Percentiles rank a stretch among this genome's conserved stretches.
Conservation (phyloP, 2,888 invertebrate genomes). For the Celastrina argiolus region DNA sequence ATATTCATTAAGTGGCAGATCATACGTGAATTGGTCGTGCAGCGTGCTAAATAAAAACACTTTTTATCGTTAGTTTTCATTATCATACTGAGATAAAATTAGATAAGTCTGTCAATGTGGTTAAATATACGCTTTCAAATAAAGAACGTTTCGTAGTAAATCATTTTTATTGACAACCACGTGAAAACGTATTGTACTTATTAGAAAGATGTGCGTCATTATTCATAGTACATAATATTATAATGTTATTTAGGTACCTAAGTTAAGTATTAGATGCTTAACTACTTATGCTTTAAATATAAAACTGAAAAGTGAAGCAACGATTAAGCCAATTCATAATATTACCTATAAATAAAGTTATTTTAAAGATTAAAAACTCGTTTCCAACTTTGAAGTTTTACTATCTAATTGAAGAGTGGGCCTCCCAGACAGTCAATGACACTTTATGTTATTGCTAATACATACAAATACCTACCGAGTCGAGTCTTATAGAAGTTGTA, state of each 20-base stretch:
- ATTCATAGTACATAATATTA: too few relatives aligned
- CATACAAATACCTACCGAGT: background rate
- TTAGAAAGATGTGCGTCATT: too few relatives aligned
- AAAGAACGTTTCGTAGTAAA: background rate
- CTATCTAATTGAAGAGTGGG: background rate
- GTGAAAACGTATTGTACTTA: background rate
- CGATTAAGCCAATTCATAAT: too few relatives aligned
- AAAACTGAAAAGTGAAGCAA: too few relatives aligned
- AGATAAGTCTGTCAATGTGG: background rate
- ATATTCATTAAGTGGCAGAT: background rate
- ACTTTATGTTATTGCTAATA: background rate
- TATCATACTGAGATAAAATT: background rate
- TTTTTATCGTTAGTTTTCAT: background rate
- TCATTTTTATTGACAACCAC: background rate
- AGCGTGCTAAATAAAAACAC: background rate
- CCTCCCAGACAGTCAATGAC: slow-evolving; percentile 20
- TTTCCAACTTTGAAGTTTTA: background rate
- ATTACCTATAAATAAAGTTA: background rate
- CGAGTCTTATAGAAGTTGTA: background rate
- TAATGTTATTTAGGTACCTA: too few relatives aligned
- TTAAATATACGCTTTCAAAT: background rate
- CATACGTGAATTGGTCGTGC: background rate
- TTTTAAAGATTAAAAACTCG: slow-evolving; percentile 9
- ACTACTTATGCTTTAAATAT: too few relatives aligned
- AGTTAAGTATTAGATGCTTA: too few relatives aligned